These are phyloP conservation scores for Erpornis zantholeuca DNA, from an alignment of 2,113 vertebrate genomes.

Conservation along the genomic window DNA sequence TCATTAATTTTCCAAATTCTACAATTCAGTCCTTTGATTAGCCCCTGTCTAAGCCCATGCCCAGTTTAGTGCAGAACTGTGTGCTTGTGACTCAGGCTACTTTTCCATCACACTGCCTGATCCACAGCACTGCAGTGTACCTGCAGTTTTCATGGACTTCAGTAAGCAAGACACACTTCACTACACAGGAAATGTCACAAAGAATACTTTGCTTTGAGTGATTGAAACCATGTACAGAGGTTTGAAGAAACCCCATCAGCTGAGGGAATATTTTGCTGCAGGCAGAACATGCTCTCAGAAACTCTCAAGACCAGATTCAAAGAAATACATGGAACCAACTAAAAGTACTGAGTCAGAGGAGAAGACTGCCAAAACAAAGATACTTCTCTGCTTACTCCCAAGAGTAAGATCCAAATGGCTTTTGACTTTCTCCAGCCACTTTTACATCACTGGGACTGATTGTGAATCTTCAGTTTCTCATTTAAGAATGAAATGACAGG, in stretches of 20 bases:
- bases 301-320: not conserved
- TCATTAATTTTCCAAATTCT: not conserved
- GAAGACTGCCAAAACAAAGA: rapidly evolving
- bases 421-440: not conserved
- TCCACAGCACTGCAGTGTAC: not conserved
- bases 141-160: not conserved
- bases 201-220: not conserved
- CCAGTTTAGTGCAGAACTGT: not conserved
- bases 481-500: not conserved
- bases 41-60: not conserved
- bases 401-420: not conserved
- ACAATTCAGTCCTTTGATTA: not conserved
- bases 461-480: not conserved
- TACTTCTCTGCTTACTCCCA: not conserved
- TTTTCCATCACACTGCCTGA: not conserved
- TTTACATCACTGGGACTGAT: not conserved
- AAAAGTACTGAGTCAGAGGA: not conserved
- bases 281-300: not conserved
- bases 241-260: not conserved
- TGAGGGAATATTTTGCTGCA: not conserved
- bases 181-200: not conserved
- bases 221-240: not conserved
- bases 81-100: not conserved
- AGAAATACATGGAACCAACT: not conserved
- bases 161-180: not conserved